Conservation (phyloP, 2,797 vertebrate genomes). For the Lacerta bilineata region DNA sequence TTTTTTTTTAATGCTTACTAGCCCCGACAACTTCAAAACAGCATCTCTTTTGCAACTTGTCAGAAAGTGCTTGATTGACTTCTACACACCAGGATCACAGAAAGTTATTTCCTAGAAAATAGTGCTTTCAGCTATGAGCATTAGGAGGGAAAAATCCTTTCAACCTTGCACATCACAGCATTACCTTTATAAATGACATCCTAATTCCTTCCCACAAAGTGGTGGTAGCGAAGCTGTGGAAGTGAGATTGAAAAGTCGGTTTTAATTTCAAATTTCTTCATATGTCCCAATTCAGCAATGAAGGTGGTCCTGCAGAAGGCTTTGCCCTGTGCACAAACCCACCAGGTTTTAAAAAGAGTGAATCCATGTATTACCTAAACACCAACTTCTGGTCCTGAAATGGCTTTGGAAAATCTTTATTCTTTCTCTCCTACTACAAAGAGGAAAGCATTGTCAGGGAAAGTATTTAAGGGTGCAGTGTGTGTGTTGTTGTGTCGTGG, state of each 20-base stretch:
- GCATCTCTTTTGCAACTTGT: slow-evolving; percentile 52
- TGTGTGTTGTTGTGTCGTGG: neutral
- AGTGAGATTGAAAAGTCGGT: neutral
- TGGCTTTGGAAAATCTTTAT: slow-evolving; percentile 7
- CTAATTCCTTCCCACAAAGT: slow-evolving; percentile 5
- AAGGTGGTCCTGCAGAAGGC: neutral
- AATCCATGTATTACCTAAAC: neutral
- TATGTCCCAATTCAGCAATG: neutral
- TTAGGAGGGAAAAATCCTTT: slow-evolving; percentile 45
- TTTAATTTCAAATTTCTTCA: slow-evolving; percentile 43
- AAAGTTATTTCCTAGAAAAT: slow-evolving; percentile 64
- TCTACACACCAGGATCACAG: slow-evolving; percentile 27
- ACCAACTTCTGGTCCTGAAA: neutral
- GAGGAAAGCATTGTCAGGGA: neutral
- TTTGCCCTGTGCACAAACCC: neutral
- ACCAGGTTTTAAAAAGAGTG: neutral
- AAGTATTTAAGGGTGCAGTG: neutral
- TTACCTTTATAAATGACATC: slow-evolving; percentile 62
- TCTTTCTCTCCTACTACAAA: slow-evolving; percentile 2
- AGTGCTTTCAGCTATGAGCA: slow-evolving; percentile 50
- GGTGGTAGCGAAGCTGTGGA: slow-evolving; percentile 39
- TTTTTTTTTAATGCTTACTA: slow-evolving; percentile 28
- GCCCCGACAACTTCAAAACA: slow-evolving; percentile 60
- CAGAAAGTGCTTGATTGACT: slow-evolving; percentile 64
- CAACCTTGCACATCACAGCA: slow-evolving; percentile 50